These are phyloP conservation scores for Haemorhous mexicanus DNA, from an alignment of 2,113 vertebrate species.

Conservation along the genomic window DNA sequence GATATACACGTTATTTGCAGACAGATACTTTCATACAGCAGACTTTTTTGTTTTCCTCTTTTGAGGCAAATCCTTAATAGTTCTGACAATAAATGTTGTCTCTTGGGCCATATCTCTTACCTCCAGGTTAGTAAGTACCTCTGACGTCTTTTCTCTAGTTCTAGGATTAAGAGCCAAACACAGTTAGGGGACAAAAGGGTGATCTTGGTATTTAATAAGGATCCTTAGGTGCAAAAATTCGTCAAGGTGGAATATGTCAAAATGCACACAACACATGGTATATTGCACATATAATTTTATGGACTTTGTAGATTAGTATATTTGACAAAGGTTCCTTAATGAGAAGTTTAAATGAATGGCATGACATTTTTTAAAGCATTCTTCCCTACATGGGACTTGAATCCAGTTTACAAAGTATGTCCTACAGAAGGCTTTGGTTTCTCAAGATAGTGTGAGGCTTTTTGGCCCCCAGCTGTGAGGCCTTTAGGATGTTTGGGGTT, in stretches of 20 bases:
- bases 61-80: background rate
- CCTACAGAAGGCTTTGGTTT: background rate
- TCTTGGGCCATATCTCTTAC: background rate
- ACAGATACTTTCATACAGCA: background rate
- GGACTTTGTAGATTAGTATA: background rate
- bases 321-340: background rate
- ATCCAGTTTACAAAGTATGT: background rate
- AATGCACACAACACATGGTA: background rate
- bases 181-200: background rate
- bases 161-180: background rate
- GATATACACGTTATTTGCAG: background rate
- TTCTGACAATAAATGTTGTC: background rate
- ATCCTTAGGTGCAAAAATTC: background rate
- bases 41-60: background rate
- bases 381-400: background rate
- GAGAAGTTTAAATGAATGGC: background rate
- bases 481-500: background rate
- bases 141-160: background rate
- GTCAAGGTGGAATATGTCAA: background rate
- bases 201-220: background rate
- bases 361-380: background rate
- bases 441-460: background rate
- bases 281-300: background rate
- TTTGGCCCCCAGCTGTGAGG: rapidly evolving
- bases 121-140: background rate